Percentiles rank a stretch among this genome's conserved stretches.
Evolutionary conservation across 2,888 invertebrate genomes (phyloP).

Genomic region (Panopea generosa): DNA sequence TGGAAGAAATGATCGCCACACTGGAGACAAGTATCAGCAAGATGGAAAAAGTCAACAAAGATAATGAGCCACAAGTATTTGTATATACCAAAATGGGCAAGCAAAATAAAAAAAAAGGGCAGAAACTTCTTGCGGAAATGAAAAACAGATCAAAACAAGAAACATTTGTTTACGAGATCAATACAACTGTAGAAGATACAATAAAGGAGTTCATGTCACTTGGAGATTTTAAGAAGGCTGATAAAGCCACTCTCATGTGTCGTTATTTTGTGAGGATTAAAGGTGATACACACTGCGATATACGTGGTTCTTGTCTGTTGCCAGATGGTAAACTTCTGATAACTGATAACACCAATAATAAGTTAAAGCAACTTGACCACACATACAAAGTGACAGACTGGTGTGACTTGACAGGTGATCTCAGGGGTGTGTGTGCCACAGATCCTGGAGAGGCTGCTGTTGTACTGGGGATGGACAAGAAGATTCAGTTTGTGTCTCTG

Average conservation of each 20-base stretch:
- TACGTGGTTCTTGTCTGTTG: constrained; percentile 37
- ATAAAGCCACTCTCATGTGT: constrained; percentile 19
- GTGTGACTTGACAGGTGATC: constrained; percentile 9
- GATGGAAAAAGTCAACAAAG: constrained; percentile 1
- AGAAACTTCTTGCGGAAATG: constrained; percentile 17
- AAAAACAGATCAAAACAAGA: constrained; percentile 15
- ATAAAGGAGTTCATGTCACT: constrained; percentile 37
- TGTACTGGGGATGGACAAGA: not conserved
- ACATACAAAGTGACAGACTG: constrained; percentile 30
- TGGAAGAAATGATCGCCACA: constrained; percentile 32
- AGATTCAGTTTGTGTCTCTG: too few relatives aligned
- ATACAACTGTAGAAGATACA: constrained; percentile 45
- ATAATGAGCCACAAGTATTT: constrained; percentile 8
- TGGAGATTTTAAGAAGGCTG: constrained; percentile 40
- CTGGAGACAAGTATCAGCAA: constrained; percentile 25
- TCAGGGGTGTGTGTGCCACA: constrained; percentile 4
- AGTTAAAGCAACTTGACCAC: constrained; percentile 47
- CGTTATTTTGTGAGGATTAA: constrained; percentile 37
- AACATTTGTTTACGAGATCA: constrained; percentile 43
- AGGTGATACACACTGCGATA: constrained; percentile 39
- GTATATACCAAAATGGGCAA: constrained; percentile 23
- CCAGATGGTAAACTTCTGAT: constrained; percentile 41
- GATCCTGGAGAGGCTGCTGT: constrained; percentile 16
- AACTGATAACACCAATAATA: constrained; percentile 31
- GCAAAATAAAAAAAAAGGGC: constrained; percentile 13